Evolutionary conservation across 2,797 vertebrate species (phyloP).

Genomic region (Etheostoma perlongum): DNA sequence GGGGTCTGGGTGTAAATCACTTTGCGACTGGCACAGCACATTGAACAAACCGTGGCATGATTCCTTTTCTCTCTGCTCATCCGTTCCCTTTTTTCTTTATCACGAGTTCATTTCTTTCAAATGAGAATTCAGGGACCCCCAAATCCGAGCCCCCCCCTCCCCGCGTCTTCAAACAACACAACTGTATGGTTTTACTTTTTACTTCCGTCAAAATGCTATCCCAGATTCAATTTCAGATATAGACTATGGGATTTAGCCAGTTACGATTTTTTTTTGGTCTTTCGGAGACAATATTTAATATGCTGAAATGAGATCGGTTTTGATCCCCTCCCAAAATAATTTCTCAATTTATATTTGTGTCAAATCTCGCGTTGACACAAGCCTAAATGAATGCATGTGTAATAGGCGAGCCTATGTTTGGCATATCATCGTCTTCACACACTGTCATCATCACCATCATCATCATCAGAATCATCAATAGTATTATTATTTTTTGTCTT

Average conservation of each 20-base stretch:
- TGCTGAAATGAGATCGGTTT: slow-evolving; percentile 80
- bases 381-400: slow-evolving; percentile 39
- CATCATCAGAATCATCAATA: slow-evolving; percentile 20
- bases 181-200: slow-evolving; percentile 88
- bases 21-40: slow-evolving; percentile 91
- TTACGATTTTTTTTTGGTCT: slow-evolving; percentile 83
- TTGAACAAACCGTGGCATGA: slow-evolving; percentile 90
- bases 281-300: slow-evolving; percentile 84
- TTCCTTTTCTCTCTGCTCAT: slow-evolving; percentile 90
- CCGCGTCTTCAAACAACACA: slow-evolving; percentile 92
- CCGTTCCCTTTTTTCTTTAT: slow-evolving; percentile 91
- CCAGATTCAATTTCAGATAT: slow-evolving; percentile 99
- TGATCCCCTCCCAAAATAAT: slow-evolving; percentile 42
- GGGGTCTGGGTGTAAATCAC: slow-evolving; percentile 94
- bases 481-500: slow-evolving; percentile 9
- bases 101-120: slow-evolving; percentile 95
- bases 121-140: slow-evolving; percentile 95
- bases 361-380: slow-evolving; percentile 49
- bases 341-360: slow-evolving; percentile 46
- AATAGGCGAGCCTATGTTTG: slow-evolving; percentile 37
- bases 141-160: slow-evolving; percentile 87
- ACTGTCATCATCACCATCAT: slow-evolving; percentile 27
- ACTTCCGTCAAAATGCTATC: slow-evolving; percentile 93
- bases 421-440: slow-evolving; percentile 16
- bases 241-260: slow-evolving; percentile 86